These are phyloP conservation scores for Rissa tridactyla DNA, from an alignment of 2,113 vertebrate species.

Conservation along the genomic window DNA sequence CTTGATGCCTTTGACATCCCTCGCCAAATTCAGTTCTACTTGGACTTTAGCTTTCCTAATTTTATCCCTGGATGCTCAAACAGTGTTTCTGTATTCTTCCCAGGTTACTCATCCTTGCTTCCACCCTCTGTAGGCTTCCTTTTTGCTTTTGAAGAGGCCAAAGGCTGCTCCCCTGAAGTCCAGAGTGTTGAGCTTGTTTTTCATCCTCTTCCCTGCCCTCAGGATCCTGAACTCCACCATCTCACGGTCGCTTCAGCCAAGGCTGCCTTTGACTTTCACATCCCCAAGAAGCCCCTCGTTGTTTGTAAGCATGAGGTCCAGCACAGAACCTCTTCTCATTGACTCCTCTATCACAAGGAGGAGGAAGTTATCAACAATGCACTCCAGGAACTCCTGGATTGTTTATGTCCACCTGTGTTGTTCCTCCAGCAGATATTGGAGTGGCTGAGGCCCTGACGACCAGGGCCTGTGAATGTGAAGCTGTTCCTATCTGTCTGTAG, in stretches of 20 bases:
- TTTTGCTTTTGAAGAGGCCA: neutral
- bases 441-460: neutral
- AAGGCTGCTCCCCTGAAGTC: neutral
- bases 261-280: neutral
- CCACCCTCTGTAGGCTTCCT: neutral
- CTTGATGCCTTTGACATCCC: neutral
- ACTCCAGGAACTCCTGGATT: neutral
- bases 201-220: neutral
- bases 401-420: neutral
- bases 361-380: neutral
- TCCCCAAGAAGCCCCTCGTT: accelerated
- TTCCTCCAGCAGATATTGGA: neutral
- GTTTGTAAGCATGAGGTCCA: neutral
- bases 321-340: neutral
- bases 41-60: neutral
- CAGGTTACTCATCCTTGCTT: neutral
- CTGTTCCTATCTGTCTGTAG: neutral
- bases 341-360: neutral
- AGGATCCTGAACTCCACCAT: neutral
- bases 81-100: neutral
- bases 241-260: neutral
- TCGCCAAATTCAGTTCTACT: neutral
- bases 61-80: neutral
- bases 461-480: neutral
- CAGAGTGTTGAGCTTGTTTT: neutral